Conservation (phyloP, 2,113 vertebrate genomes). For the Laticauda laticaudata region DNA sequence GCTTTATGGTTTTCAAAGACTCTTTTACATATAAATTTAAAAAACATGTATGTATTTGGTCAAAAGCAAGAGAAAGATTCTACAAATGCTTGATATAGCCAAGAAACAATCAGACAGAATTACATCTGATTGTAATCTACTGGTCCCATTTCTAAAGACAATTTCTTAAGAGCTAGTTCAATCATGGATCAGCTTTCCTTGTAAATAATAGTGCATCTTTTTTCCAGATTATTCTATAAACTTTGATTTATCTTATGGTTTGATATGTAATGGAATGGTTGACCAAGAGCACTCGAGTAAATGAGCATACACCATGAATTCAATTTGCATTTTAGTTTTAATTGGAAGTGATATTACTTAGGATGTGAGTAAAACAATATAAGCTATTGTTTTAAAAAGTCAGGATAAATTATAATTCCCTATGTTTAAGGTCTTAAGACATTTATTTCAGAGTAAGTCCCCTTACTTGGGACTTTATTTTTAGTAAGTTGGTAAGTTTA, state of each 20-base stretch:
- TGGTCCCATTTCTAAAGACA: neutral
- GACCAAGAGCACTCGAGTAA: neutral
- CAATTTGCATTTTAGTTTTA: neutral
- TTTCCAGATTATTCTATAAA: neutral
- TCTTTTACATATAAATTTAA: neutral
- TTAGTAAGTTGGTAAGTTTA: neutral
- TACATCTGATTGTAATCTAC: neutral
- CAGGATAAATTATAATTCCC: neutral
- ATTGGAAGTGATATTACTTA: neutral
- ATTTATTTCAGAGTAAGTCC: neutral
- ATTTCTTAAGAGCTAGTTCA: neutral
- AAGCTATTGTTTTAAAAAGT: neutral
- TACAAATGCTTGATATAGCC: neutral
- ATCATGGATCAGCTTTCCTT: neutral
- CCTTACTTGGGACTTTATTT: neutral
- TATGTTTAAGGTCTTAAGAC: neutral
- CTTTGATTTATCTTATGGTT: constrained; percentile 28
- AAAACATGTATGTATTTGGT: constrained; percentile 7
- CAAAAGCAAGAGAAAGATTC: neutral
- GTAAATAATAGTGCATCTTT: neutral
- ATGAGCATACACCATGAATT: neutral
- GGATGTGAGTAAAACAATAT: neutral
- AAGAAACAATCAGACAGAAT: neutral
- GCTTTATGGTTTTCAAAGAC: neutral
- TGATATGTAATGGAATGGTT: constrained; percentile 3